Conservation (phyloP, 2,888 invertebrate genomes). For the Parapristionchus giblindavisi region DNA sequence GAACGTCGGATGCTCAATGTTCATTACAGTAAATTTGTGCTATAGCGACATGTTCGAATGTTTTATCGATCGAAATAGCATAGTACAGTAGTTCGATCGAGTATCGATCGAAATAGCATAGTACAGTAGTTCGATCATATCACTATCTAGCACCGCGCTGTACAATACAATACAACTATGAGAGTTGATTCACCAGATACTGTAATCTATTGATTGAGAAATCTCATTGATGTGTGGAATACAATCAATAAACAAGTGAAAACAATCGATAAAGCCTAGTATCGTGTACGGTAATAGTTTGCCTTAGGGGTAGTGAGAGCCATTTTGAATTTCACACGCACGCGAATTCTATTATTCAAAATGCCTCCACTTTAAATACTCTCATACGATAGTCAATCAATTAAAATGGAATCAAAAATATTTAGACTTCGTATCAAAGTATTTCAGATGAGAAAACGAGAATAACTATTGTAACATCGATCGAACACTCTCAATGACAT, state of each 20-base stretch:
- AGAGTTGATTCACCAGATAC: too few species aligned
- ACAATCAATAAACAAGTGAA: slow-evolving; percentile 26
- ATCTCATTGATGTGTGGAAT: slow-evolving; percentile 20
- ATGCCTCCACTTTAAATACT: slow-evolving; percentile 18
- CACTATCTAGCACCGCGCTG: too few species aligned
- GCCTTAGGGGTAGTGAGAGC: slow-evolving; percentile 12
- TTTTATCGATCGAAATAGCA: too few species aligned
- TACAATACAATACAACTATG: too few species aligned
- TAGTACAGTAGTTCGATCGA: too few species aligned
- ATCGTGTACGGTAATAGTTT: slow-evolving; percentile 24
- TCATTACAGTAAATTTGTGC: too few species aligned
- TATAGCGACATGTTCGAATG: too few species aligned
- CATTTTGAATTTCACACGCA: slow-evolving; percentile 32
- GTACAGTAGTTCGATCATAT: too few species aligned
- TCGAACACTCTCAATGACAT: background rate
- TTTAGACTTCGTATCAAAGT: slow-evolving; percentile 25
- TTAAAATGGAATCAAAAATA: background rate
- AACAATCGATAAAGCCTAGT: too few species aligned
- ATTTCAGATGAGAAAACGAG: slow-evolving; percentile 19
- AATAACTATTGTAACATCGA: background rate
- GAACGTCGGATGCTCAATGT: too few species aligned
- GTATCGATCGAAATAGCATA: too few species aligned
- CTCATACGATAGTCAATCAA: background rate
- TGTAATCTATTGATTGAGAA: background rate
- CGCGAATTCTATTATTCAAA: slow-evolving; percentile 27